These are phyloP conservation scores for Ethmia dodecea DNA, from an alignment of 2,888 invertebrate genomes.

Conservation along the genomic window DNA sequence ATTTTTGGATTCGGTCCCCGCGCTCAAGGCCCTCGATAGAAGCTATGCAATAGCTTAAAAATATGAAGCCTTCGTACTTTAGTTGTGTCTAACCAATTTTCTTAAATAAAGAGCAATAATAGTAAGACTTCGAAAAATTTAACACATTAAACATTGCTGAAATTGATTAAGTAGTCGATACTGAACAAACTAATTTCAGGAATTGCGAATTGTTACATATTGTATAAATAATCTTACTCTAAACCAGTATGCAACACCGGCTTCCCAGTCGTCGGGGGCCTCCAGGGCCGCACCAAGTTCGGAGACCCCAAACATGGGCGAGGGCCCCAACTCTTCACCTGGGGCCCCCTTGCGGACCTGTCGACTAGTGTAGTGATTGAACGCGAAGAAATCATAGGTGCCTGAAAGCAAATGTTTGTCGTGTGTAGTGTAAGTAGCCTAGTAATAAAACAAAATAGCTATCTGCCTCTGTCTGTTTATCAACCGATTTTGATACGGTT, in stretches of 20 bases:
- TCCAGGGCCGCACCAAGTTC: constrained; percentile 23
- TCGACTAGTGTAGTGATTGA: constrained; percentile 29
- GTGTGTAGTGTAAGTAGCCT: background rate
- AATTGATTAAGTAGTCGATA: background rate
- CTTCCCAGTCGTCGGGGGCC: constrained; percentile 16
- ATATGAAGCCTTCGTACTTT: background rate
- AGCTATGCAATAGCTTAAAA: background rate
- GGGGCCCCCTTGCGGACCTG: constrained; percentile 21
- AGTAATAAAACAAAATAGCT: background rate
- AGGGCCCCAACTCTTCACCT: constrained; percentile 21
- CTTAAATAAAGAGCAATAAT: background rate
- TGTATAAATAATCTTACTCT: constrained; percentile 23
- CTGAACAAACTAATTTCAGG: too few relatives aligned
- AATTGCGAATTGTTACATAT: too few relatives aligned
- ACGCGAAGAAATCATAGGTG: constrained; percentile 29
- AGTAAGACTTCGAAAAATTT: background rate
- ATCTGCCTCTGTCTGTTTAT: too few relatives aligned
- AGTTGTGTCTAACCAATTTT: background rate
- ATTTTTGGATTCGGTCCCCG: too few relatives aligned
- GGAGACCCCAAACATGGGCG: constrained; percentile 21
- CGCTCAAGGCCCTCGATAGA: too few relatives aligned
- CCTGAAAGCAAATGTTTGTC: constrained; percentile 18
- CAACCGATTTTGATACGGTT: background rate
- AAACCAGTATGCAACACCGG: constrained; percentile 14
- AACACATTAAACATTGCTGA: background rate